Conservation (phyloP, 2,797 vertebrate species). For the Centroberyx gerrardi region DNA sequence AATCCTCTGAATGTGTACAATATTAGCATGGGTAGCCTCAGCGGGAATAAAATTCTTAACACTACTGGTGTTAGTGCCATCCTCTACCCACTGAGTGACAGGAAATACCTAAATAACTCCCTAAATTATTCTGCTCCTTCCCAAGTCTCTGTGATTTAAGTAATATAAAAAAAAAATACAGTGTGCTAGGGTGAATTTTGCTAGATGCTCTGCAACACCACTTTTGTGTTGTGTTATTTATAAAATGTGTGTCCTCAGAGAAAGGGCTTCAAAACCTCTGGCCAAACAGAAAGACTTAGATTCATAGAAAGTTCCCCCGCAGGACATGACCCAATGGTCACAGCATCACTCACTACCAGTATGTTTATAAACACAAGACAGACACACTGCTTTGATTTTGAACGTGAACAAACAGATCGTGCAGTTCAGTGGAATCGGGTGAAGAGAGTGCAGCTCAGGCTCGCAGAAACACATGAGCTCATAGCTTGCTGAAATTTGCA, state of each 20-base stretch:
- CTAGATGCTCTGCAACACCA: too few species aligned
- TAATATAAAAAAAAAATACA: background rate
- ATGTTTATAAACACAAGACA: slow-evolving; percentile 17
- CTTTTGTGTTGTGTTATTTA: too few species aligned
- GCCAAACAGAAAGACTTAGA: too few species aligned
- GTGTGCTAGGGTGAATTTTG: background rate
- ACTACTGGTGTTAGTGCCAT: too few species aligned
- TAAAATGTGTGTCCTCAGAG: background rate
- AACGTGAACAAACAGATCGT: slow-evolving; percentile 36
- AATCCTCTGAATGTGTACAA: too few species aligned
- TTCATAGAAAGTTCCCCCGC: background rate
- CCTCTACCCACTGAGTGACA: too few species aligned
- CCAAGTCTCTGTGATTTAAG: background rate
- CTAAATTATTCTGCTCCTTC: too few species aligned
- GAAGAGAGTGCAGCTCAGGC: slow-evolving; percentile 5
- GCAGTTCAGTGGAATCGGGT: background rate
- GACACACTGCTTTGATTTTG: slow-evolving; percentile 21
- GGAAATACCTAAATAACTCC: background rate
- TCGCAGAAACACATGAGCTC: slow-evolving; percentile 5
- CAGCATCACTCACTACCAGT: slow-evolving; percentile 6
- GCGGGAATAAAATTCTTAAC: too few species aligned
- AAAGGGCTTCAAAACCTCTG: background rate
- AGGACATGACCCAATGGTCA: slow-evolving; percentile 17
- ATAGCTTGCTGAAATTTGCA: slow-evolving; percentile 8
- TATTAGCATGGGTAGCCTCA: too few species aligned